Conservation (phyloP, 2,888 invertebrate genomes). For the Sussaba pulchella region DNA sequence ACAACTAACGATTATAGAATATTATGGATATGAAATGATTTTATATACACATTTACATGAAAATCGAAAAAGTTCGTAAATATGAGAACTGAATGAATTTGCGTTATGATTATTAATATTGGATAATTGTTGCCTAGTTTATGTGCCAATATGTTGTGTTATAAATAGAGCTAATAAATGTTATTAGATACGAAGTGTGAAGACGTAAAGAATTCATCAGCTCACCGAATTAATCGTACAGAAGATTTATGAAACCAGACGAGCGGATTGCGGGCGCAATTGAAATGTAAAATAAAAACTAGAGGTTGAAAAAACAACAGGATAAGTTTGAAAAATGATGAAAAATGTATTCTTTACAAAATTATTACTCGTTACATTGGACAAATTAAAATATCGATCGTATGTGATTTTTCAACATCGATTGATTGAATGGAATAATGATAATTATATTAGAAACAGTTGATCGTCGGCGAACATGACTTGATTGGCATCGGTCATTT, state of each 20-base stretch:
- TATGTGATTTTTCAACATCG: neutral
- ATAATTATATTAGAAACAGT: slow-evolving; percentile 91
- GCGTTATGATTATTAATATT: slow-evolving; percentile 79
- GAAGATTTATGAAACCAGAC: too few relatives aligned
- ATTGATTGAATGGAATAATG: neutral
- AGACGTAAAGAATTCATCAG: neutral
- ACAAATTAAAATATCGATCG: neutral
- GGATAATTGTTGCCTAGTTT: slow-evolving; percentile 82
- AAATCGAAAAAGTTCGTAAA: slow-evolving; percentile 69
- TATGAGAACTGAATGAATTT: slow-evolving; percentile 74
- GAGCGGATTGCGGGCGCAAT: too few relatives aligned
- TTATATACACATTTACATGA: slow-evolving; percentile 76
- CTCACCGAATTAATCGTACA: too few relatives aligned
- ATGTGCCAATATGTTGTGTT: slow-evolving; percentile 80
- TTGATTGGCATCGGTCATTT: slow-evolving; percentile 96
- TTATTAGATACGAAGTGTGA: slow-evolving; percentile 73
- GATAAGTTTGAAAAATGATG: slow-evolving; percentile 2
- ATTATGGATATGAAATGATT: slow-evolving; percentile 74
- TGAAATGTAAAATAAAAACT: too few relatives aligned
- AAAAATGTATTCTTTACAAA: slow-evolving; percentile 46
- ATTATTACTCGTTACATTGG: slow-evolving; percentile 20
- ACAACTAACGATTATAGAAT: slow-evolving; percentile 69
- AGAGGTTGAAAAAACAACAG: neutral
- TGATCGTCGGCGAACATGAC: slow-evolving; percentile 95
- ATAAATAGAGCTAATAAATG: slow-evolving; percentile 79